Conservation (phyloP, 2,797 vertebrate genomes). For the Macrochelys suwanniensis region DNA sequence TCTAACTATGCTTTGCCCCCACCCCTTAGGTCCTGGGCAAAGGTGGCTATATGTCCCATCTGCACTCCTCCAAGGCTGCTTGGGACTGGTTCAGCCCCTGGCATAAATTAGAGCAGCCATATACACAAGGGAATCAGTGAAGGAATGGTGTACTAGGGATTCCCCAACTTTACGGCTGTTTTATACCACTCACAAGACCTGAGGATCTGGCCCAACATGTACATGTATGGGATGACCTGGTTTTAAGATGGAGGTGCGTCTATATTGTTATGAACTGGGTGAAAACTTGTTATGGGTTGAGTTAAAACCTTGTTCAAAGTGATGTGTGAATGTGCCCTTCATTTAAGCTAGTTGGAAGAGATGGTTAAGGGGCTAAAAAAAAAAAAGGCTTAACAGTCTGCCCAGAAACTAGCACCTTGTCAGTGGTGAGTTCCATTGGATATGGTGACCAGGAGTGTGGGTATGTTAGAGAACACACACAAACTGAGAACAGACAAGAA, state of each 20-base stretch:
- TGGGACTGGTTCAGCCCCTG: background rate
- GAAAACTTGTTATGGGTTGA: too few species aligned
- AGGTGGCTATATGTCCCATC: background rate
- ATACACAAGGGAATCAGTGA: background rate
- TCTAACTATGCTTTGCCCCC: background rate
- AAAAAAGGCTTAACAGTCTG: too few species aligned
- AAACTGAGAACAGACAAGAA: too few species aligned
- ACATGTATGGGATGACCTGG: background rate
- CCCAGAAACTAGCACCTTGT: too few species aligned
- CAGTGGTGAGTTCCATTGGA: too few species aligned
- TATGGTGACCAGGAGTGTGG: too few species aligned
- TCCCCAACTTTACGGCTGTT: background rate
- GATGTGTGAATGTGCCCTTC: too few species aligned
- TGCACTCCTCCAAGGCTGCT: background rate
- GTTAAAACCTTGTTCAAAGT: too few species aligned
- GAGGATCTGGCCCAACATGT: background rate
- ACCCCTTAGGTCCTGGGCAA: background rate
- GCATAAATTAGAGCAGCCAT: background rate
- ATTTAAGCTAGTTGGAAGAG: too few species aligned
- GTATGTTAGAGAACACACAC: too few species aligned
- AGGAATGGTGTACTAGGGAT: background rate
- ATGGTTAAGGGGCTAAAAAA: too few species aligned
- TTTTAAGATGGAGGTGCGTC: background rate
- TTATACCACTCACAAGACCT: background rate
- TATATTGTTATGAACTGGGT: background rate